Conservation (phyloP, 2,797 vertebrate species). For the Cephalopachus bancanus region DNA sequence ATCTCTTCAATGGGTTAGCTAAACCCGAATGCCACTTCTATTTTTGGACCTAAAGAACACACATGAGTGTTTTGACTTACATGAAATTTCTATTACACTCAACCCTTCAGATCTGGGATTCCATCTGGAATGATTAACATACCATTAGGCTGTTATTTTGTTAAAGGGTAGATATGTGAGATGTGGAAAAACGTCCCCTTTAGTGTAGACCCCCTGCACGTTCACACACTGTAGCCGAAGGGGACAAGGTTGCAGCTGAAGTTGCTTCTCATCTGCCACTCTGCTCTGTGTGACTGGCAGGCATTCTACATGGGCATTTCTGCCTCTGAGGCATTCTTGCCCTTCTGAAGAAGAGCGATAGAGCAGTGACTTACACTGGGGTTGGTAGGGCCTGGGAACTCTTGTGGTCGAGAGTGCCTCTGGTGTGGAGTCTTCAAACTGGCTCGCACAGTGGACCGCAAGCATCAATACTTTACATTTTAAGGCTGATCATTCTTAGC, state of each 20-base stretch:
- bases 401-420: fast-evolving
- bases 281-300: fast-evolving
- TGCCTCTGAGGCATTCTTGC: not conserved
- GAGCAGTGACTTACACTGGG: not conserved
- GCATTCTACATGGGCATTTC: not conserved
- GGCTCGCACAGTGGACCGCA: fast-evolving
- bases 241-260: not conserved
- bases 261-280: not conserved
- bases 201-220: fast-evolving
- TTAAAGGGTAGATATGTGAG: not conserved
- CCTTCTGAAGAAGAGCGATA: not conserved
- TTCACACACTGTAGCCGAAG: fast-evolving
- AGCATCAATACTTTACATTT: fast-evolving
- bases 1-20: not conserved
- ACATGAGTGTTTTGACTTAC: not conserved
- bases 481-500: not conserved
- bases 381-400: not conserved
- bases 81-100: not conserved
- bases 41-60: not conserved
- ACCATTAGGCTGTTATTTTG: not conserved
- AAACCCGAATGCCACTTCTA: not conserved
- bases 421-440: too few species aligned
- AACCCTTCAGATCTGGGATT: not conserved
- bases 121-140: not conserved
- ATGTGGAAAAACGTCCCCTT: not conserved